Evolutionary conservation across 2,888 invertebrate genomes (phyloP), one percentile per base, ranked within the genome.

Genomic region (Caenorhabditis angaria): DNA sequence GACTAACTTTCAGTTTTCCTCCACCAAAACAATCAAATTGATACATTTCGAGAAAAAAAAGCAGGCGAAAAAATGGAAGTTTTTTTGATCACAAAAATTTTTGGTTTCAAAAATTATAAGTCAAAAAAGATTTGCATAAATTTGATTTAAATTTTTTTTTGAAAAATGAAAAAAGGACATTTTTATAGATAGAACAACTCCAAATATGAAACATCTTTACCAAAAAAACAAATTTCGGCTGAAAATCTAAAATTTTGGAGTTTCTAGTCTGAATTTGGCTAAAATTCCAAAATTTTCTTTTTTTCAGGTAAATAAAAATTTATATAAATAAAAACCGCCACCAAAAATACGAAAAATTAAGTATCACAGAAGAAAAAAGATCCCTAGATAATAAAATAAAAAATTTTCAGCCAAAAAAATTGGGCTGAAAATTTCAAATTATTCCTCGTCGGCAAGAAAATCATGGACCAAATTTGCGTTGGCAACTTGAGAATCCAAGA

Each of bases 391-490:
- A 48, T 6, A 62, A 48, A 47, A 24, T 22, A 55, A 28, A 69
- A 5, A 55, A 56, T 24, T 55, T 14, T 18, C 3, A 24, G 0
- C 22, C 18, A 29, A 50, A 27, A 54, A 18, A 10, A 6, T 54
- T 27, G 18, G 22, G 8, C 14, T 35, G 8, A 56, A 24, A 32
- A 32, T 47, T 24, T 66, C 41, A 70, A 29, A n/a, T n/a, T n/a
- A n/a, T n/a, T 70, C 70, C 20, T 75, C 75, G 6, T 74, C 74
- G 12, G 58, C 48, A 64, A 78, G 67, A 55, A 78, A 68, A 24
- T 73, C 76, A 64, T 71, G 76, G 65, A 78, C 67, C 22, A 76
- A 66, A 27, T 68, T 35, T 29, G 67, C 61, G 57, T 78, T 73
- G 59, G 75, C 59, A 1, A 76, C 32, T 57, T 78, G 78, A 20